Conservation (phyloP, 2,888 invertebrate genomes). For the Polietes domitor region DNA sequence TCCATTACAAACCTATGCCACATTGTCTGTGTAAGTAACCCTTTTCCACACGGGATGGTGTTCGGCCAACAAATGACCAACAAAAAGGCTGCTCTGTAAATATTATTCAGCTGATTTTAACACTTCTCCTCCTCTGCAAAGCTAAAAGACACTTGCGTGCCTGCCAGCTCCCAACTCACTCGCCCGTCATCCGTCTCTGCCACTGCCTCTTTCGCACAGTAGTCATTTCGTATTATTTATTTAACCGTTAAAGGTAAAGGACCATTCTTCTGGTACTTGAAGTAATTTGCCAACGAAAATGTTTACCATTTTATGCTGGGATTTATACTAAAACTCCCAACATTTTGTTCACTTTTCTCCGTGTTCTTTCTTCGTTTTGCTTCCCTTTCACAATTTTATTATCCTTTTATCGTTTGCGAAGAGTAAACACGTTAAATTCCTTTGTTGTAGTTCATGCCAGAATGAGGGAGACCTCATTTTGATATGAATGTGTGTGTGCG, state of each 20-base stretch:
- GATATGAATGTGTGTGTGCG: not conserved
- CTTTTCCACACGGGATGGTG: too few species aligned
- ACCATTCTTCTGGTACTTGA: not conserved
- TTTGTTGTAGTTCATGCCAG: slow-evolving; percentile 33
- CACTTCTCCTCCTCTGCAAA: not conserved
- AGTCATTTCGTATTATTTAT: not conserved
- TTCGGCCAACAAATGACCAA: not conserved
- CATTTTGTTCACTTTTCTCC: not conserved
- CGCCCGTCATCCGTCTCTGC: not conserved
- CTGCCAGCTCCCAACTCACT: not conserved
- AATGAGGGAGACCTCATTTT: slow-evolving; percentile 12
- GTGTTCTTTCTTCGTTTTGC: not conserved
- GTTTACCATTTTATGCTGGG: not conserved
- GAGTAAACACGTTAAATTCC: slow-evolving; percentile 45
- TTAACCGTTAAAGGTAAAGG: not conserved
- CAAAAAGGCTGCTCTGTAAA: not conserved
- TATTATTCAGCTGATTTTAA: not conserved
- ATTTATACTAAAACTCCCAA: not conserved
- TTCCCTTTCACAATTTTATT: slow-evolving; percentile 4
- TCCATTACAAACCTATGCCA: too few species aligned
- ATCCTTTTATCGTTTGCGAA: slow-evolving; percentile 19
- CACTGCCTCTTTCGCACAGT: not conserved
- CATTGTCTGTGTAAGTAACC: too few species aligned
- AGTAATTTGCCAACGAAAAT: slow-evolving; percentile 50
- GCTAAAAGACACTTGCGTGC: not conserved